Conservation (phyloP, 2,797 vertebrate genomes). For the Eupleurogrammus muticus region DNA sequence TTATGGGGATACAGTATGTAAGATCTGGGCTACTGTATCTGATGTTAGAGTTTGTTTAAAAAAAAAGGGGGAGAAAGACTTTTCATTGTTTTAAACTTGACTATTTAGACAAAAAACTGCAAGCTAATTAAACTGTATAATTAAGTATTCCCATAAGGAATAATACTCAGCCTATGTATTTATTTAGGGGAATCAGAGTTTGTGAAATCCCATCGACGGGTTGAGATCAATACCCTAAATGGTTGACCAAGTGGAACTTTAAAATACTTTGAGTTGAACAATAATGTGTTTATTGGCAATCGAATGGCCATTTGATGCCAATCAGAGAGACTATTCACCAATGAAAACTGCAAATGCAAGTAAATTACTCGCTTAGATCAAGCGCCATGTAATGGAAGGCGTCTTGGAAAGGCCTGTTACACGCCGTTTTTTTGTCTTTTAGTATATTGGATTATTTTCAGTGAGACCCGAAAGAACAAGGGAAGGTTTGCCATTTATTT, state of each 20-base stretch:
- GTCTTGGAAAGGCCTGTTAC: constrained; percentile 33
- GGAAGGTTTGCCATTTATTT: constrained; percentile 44
- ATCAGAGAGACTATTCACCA: constrained; percentile 22
- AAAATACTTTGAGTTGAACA: constrained; percentile 27
- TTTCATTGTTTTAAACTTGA: not conserved
- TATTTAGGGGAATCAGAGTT: constrained; percentile 20
- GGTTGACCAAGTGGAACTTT: constrained; percentile 26
- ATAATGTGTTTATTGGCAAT: constrained; percentile 9
- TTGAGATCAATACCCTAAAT: constrained; percentile 18
- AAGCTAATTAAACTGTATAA: constrained; percentile 14
- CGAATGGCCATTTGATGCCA: constrained; percentile 15
- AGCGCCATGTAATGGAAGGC: constrained; percentile 49
- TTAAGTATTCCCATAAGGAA: constrained; percentile 2
- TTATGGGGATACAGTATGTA: not conserved
- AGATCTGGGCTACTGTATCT: not conserved
- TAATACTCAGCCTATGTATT: not conserved
- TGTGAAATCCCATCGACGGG: not conserved
- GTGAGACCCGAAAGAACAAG: constrained; percentile 30
- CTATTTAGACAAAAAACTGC: constrained; percentile 7
- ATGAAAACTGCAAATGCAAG: constrained; percentile 33
- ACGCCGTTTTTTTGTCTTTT: constrained; percentile 18
- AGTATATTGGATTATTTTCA: constrained; percentile 56
- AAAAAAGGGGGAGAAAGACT: too few species aligned
- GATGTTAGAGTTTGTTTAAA: not conserved
- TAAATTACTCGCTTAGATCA: constrained; percentile 43